Evolutionary conservation across 2,797 vertebrate species (phyloP), one percentile per base, ranked within the genome.

Genomic region (Phrynocephalus guinanensis): DNA sequence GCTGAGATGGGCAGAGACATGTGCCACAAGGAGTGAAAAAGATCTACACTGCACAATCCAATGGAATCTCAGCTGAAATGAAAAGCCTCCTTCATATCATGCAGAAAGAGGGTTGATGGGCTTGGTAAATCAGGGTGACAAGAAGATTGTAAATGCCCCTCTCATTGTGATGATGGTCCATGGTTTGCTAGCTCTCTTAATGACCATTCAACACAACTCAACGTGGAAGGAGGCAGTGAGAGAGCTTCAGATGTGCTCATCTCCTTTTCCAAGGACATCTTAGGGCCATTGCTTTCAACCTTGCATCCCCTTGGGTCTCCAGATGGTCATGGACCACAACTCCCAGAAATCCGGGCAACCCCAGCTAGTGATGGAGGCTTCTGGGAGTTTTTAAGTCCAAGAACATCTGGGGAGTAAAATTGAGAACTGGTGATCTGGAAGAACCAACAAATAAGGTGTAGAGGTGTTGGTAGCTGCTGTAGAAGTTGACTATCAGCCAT

Each of bases 11-110:
- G 48, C 83, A n/a, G 84, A 11, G 86, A 28, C 91, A 93, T 1
- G 1, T 80, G 93, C 95, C 92, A 82, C 86, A 92, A 94, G 93
- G 94, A 90, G 93, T 95, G 96, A 95, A 89, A 26, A 13, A 67
- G 3, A 87, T 28, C 33, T 85, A 38, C 1, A 83, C 88, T 78
- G 84, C 0, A 11, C 0, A 0, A 2, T 7, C 18, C 8, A 7
- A 2, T 11, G 10, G 26, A 66, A 0, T 0, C 84, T 75, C 0
- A 24, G 0, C 44, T 5, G 56, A 73, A 50, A 33, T 8, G 22
- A 88, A 73, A 52, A 50, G 67, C 0, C 60, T 0, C 28, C 5
- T 6, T 71, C 0, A 2, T 44, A 0, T 0, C 0, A 0, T 7
- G 76, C 6, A 0, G 73, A 0, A 56, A 10, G 52, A 89, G 6